Evolutionary conservation across 53 echinoderm and acorn worm species (phyloP).

Genomic region (Pentamera pediparva): DNA sequence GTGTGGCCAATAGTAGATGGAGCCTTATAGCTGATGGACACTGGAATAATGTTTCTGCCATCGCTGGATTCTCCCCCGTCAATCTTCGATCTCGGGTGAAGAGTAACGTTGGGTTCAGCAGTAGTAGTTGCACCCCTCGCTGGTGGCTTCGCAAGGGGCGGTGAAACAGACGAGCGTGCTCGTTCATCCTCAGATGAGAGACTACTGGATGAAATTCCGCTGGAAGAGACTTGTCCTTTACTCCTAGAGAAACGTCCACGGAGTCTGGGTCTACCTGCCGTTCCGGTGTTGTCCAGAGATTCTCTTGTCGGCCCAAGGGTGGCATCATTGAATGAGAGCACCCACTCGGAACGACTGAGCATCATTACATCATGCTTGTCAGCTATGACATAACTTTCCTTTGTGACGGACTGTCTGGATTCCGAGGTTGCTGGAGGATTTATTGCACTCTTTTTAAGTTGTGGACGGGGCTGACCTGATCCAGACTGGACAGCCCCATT

Average conservation of each 20-base stretch:
- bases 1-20: neutral
- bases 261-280: neutral
- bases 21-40: neutral
- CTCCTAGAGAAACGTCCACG: neutral
- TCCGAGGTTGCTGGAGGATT: neutral
- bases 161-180: neutral
- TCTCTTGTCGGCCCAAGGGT: neutral
- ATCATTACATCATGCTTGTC: constrained; percentile 35
- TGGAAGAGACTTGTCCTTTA: neutral
- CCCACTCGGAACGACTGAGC: neutral
- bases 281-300: neutral
- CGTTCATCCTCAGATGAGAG: constrained; percentile 6
- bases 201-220: neutral
- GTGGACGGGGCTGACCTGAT: no score
- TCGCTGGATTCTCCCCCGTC: constrained; percentile 21
- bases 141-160: no score
- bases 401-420: constrained; percentile 26
- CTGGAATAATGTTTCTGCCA: neutral
- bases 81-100: neutral
- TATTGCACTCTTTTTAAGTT: no score
- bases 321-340: constrained; percentile 7
- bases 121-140: no score
- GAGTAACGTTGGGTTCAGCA: neutral
- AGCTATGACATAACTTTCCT: constrained; percentile 33
- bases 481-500: no score